Conservation (phyloP, 2,888 invertebrate species). For the Tiliacea citrago region DNA sequence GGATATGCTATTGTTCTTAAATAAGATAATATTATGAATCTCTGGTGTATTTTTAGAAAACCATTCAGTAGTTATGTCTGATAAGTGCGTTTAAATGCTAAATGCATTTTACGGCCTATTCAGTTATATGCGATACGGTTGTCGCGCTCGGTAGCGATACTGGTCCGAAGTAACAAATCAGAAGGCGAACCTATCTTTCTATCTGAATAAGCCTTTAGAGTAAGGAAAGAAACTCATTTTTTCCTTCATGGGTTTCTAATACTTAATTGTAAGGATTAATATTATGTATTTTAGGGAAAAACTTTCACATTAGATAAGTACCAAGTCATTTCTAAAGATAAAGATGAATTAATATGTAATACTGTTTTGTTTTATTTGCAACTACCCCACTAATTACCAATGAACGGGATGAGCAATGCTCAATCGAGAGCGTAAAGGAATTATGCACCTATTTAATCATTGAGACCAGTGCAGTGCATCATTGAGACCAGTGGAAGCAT, state of each 20-base stretch:
- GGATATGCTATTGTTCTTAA: not conserved
- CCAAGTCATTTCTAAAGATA: not conserved
- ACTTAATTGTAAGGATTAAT: not conserved
- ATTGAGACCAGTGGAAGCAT: not conserved
- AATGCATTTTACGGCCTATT: not conserved
- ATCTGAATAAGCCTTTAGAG: not conserved
- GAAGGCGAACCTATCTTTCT: too few species aligned
- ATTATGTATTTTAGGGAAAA: not conserved
- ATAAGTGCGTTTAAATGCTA: not conserved
- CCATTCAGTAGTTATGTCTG: not conserved
- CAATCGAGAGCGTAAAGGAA: not conserved
- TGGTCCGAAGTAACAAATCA: not conserved
- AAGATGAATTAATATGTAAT: not conserved
- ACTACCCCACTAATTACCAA: not conserved
- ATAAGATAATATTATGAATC: not conserved
- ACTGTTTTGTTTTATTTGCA: slow-evolving; percentile 13
- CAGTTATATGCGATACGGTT: too few species aligned
- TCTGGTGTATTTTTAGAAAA: slow-evolving; percentile 11
- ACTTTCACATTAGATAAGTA: not conserved
- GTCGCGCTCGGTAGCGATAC: not conserved
- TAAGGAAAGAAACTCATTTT: not conserved
- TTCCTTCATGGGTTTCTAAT: not conserved
- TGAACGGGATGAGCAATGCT: not conserved
- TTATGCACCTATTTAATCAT: not conserved
- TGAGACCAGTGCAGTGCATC: not conserved